phyloP scores from a whole-genome alignment of 2,113 vertebrate genomes.

The Pelobates fuscus region DNA sequence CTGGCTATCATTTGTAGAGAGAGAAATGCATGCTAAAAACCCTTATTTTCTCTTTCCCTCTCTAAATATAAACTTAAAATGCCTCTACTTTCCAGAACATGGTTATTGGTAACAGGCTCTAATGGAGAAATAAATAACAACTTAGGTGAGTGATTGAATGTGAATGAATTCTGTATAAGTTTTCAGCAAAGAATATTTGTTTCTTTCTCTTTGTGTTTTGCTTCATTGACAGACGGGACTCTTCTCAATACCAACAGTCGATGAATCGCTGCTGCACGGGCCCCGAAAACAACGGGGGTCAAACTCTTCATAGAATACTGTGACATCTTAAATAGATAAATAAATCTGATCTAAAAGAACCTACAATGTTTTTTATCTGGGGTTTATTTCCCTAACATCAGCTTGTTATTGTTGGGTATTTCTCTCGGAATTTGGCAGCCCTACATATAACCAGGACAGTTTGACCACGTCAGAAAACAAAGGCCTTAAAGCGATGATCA shows the following conservation, averaged over 20 bases:
- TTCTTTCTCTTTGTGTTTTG: background rate
- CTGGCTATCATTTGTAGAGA: slow-evolving; percentile 35
- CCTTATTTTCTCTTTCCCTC: slow-evolving; percentile 35
- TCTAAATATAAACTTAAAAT: slow-evolving; percentile 49
- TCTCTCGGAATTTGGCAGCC: too few relatives aligned
- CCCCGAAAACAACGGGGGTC: too few relatives aligned
- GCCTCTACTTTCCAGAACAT: slow-evolving; percentile 33
- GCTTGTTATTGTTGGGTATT: too few relatives aligned
- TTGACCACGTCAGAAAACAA: too few relatives aligned
- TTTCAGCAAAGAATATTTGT: background rate
- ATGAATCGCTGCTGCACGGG: background rate
- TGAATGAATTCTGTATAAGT: background rate
- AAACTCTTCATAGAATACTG: too few relatives aligned
- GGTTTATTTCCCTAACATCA: too few relatives aligned
- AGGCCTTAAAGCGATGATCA: too few relatives aligned
- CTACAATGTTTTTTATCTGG: too few relatives aligned
- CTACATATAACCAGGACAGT: too few relatives aligned
- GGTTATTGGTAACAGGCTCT: slow-evolving; percentile 38
- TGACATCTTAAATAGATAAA: too few relatives aligned
- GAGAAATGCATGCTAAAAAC: slow-evolving; percentile 40
- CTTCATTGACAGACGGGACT: background rate
- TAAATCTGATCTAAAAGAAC: too few relatives aligned
- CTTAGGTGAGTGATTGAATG: slow-evolving; percentile 19
- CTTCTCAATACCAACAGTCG: background rate
- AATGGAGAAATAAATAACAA: slow-evolving; percentile 45